Base-by-base conservation (phyloP, 2,113 vertebrate genomes). In the Tringa solitaria region DNA sequence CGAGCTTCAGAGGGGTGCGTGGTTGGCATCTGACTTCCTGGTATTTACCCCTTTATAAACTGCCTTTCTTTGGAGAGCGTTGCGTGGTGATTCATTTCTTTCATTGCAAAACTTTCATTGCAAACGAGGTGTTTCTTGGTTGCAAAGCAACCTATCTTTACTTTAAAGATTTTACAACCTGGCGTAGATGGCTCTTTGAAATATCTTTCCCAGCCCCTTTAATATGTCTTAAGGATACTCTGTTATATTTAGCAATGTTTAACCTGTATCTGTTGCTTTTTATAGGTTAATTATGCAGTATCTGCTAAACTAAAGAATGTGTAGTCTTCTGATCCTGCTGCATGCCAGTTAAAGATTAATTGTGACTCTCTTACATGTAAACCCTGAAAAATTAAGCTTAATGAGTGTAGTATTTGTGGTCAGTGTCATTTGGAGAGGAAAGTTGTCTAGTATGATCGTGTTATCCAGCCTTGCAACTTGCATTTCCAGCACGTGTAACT, bases 161-260 rank as follows among this genome's bases (percentile, higher is more conserved):
- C 39, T 23, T 18, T 8, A 33, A 45, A 12, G 54, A 53, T 87
- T 68, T 75, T 78, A 35, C 69, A 53, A 8, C 61, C 48, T 10
- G 64, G 28, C 6, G 35, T 74, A 27, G 46, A 23, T 19, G 26
- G 11, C 63, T 41, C 84, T 46, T 32, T 48, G 10, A 32, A n/a
- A n/a, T 18, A 4, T 56, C 61, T 70, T 48, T 75, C 22, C 5
- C 68, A 57, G 74, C 6, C 7, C 70, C 23, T 77, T 86, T 20
- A 12, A 10, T 39, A 11, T 46, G 27, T 51, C 77, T 92, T 54
- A 45, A 75, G 78, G 89, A 87, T 74, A 27, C 41, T 21, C 59
- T 77, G 87, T 69, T 80, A 13, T 73, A 43, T 83, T 96, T 74
- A 93, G 86, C 59, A 81, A 53, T 84, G 19, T 96, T 97, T 91